Conservation (phyloP, 1,140 invertebrate species). For the Trachymyrmex cornetzi region DNA sequence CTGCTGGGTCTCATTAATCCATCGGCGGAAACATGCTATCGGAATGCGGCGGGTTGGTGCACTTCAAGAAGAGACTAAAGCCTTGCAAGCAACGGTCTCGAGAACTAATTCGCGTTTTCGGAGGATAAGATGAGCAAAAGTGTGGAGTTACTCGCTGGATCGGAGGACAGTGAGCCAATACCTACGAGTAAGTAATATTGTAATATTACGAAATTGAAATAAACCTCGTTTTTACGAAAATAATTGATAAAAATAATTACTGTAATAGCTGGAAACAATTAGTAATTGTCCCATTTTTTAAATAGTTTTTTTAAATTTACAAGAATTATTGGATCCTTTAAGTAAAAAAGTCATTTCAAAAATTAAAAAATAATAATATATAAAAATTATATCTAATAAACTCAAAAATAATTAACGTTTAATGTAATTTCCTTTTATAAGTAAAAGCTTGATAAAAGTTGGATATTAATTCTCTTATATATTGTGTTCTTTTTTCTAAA, state of each 20-base stretch:
- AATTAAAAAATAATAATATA: background rate
- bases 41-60: constrained; percentile 73
- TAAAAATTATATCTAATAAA: background rate
- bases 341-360: background rate
- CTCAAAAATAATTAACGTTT: background rate
- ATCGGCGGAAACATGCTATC: constrained; percentile 76
- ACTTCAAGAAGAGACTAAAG: constrained; percentile 82
- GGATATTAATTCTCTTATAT: background rate
- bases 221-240: background rate
- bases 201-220: background rate
- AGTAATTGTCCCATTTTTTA: background rate
- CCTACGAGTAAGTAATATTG: constrained; percentile 72
- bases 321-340: background rate
- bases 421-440: background rate
- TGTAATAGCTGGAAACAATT: background rate
- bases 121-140: constrained; percentile 84
- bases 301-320: background rate
- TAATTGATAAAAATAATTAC: background rate
- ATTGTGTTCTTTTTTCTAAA: background rate
- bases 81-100: constrained; percentile 63
- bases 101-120: constrained; percentile 64
- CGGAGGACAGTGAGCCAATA: constrained; percentile 81
- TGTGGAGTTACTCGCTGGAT: constrained; percentile 82
- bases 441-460: background rate
- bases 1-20: constrained; percentile 65